phyloP scores from a whole-genome alignment of 2,113 vertebrate genomes.

The Willisornis vidua region DNA sequence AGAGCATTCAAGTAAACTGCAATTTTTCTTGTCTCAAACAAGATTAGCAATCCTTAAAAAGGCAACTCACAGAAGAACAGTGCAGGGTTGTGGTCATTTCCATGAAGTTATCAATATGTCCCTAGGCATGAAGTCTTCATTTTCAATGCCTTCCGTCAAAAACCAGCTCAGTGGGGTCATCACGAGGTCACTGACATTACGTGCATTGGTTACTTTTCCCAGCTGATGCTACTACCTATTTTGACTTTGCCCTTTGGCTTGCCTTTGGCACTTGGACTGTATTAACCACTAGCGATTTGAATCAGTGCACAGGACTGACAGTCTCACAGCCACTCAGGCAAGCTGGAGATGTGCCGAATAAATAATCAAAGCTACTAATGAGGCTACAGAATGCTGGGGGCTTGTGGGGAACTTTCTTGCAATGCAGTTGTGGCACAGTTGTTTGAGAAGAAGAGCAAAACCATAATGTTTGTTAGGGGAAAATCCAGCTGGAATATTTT shows the following conservation, averaged over 20 bases:
- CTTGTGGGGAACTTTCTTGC: conserved; percentile 18
- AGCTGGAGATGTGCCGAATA: not conserved
- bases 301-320: not conserved
- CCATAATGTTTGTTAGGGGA: not conserved
- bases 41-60: conserved; percentile 20
- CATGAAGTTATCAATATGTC: not conserved
- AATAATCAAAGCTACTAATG: conserved; percentile 49
- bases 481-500: not conserved
- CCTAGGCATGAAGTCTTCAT: not conserved
- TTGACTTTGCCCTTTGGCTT: conserved; percentile 55
- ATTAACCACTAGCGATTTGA: not conserved
- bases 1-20: not conserved
- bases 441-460: conserved; percentile 15
- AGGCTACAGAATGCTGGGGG: not conserved
- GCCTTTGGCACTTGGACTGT: conserved; percentile 40
- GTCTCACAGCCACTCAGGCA: not conserved
- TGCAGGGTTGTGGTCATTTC: not conserved
- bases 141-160: not conserved
- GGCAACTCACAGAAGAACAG: not conserved
- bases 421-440: not conserved
- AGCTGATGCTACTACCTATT: conserved; percentile 11
- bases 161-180: not conserved
- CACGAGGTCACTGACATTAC: not conserved
- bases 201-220: not conserved
- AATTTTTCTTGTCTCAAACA: not conserved